phyloP scores from a whole-genome alignment of 2,888 invertebrate genomes.

The Caradrina clavipalpis region DNA sequence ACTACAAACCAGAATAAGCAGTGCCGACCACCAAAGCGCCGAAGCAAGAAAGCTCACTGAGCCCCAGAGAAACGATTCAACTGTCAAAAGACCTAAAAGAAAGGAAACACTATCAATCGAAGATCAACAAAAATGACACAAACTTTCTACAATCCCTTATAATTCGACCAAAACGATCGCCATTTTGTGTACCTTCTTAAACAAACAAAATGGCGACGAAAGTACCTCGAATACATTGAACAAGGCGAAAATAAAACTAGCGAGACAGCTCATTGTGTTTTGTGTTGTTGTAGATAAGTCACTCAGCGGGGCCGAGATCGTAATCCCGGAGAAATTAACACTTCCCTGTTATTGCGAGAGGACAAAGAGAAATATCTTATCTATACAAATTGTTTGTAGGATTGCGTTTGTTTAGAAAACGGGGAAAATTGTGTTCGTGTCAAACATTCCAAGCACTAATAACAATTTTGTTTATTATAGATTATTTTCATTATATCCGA shows the following conservation, averaged over 20 bases:
- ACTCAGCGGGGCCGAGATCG: conserved; percentile 59
- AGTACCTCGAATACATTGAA: conserved; percentile 36
- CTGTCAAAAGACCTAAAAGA: background rate
- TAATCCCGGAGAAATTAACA: conserved; percentile 61
- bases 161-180: conserved; percentile 19
- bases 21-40: no score
- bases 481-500: no score
- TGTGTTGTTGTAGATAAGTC: conserved; percentile 61
- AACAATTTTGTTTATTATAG: no score
- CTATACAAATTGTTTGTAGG: conserved; percentile 10
- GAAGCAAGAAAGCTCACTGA: no score
- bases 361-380: conserved; percentile 26
- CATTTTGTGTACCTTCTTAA: conserved; percentile 41
- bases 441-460: background rate
- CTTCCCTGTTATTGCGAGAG: conserved; percentile 40
- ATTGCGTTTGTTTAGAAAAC: background rate
- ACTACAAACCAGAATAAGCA: no score
- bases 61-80: no score
- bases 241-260: conserved; percentile 54
- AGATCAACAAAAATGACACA: background rate
- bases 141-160: conserved; percentile 18
- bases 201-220: conserved; percentile 53
- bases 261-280: conserved; percentile 53
- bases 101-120: background rate
- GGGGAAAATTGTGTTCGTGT: background rate